A percentile compares a stretch with the other conserved stretches of the same genome.
phyloP scores from a whole-genome alignment of 2,113 vertebrate species.

The Piprites chloris region DNA sequence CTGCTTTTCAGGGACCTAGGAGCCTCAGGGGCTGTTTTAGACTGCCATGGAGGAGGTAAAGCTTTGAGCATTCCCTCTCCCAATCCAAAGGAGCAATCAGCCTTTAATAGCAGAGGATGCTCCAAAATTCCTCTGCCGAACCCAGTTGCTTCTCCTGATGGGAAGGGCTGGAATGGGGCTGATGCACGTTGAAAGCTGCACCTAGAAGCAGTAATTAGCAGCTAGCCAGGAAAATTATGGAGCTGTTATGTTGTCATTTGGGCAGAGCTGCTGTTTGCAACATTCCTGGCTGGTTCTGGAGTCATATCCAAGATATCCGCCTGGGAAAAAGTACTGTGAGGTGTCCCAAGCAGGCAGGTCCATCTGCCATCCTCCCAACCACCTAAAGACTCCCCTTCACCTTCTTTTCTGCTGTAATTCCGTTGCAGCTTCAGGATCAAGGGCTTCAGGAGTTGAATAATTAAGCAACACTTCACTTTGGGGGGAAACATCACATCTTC shows the following conservation, averaged over 20 bases:
- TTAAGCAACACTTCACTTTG: neutral
- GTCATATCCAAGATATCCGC: rapidly evolving
- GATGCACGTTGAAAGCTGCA: neutral
- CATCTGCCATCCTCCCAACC: neutral
- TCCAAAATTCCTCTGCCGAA: neutral
- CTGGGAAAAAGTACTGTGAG: rapidly evolving
- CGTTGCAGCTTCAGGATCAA: neutral
- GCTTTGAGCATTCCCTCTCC: neutral
- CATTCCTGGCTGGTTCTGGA: neutral
- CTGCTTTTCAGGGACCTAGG: neutral
- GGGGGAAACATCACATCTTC: rapidly evolving
- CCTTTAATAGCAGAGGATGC: neutral
- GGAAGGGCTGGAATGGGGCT: neutral
- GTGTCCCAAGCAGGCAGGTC: neutral
- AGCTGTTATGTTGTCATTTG: neutral
- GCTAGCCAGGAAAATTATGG: neutral
- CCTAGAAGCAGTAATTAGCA: neutral
- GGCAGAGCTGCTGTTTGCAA: neutral
- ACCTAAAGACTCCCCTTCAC: neutral
- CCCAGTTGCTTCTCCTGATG: neutral
- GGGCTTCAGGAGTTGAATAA: neutral
- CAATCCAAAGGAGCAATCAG: neutral
- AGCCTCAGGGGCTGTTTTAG: neutral
- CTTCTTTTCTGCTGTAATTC: neutral
- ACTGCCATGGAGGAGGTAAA: rapidly evolving